Percentiles rank a stretch among this genome's conserved stretches.
phyloP scores from a whole-genome alignment of 2,888 invertebrate genomes.

The Drosophila paramelanica region DNA sequence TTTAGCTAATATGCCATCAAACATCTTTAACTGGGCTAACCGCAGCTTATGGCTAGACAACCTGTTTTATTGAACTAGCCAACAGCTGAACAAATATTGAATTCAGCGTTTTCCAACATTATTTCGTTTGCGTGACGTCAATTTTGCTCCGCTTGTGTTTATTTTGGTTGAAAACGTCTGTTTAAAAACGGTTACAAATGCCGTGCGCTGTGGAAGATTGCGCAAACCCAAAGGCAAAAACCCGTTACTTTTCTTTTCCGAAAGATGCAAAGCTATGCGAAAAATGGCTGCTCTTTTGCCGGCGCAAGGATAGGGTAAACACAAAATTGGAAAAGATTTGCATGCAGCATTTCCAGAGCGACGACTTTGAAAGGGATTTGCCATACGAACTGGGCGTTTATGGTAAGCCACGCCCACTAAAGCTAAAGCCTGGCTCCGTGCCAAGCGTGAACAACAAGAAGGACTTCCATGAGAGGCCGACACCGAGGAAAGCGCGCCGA shows the following conservation, averaged over 20 bases:
- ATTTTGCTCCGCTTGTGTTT: conserved; percentile 17
- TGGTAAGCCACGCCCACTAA: conserved; percentile 20
- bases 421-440: conserved; percentile 17
- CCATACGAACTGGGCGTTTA: conserved; percentile 24
- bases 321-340: conserved; percentile 24
- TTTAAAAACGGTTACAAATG: conserved; percentile 18
- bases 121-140: conserved; percentile 20
- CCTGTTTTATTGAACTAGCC: background rate
- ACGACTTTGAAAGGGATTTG: conserved; percentile 32
- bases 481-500: background rate
- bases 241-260: conserved; percentile 30
- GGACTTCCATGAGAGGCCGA: background rate
- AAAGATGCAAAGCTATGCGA: conserved; percentile 2
- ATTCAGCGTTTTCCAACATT: conserved; percentile 12
- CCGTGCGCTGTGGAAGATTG: conserved; percentile 30
- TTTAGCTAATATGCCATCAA: background rate
- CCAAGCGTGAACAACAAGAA: conserved; percentile 6
- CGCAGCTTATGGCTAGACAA: background rate
- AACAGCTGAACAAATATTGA: background rate
- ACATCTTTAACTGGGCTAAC: background rate
- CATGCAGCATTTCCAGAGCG: conserved; percentile 16
- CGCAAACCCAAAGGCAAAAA: background rate
- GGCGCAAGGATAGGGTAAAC: conserved; percentile 7
- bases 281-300: conserved; percentile 27
- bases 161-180: conserved; percentile 1